These are phyloP conservation scores for Anoplophora glabripennis DNA, from an alignment of 1,140 invertebrate genomes.

Conservation along the genomic window DNA sequence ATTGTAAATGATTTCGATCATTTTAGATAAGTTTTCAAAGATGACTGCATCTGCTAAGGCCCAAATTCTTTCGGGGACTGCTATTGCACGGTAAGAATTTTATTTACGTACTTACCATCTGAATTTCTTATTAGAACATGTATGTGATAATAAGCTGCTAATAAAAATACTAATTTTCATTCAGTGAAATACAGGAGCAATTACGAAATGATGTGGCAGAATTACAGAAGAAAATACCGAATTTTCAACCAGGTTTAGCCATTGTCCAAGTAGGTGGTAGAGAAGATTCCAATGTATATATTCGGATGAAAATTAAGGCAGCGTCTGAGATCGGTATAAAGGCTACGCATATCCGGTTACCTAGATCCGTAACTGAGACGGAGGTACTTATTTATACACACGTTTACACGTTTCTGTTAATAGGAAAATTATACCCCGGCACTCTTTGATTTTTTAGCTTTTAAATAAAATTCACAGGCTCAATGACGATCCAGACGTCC, in stretches of 20 bases:
- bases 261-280: constrained; percentile 90
- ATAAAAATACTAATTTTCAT: constrained; percentile 38
- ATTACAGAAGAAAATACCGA: constrained; percentile 58
- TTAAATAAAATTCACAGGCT: constrained; percentile 70
- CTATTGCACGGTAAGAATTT: constrained; percentile 58
- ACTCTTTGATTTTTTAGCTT: constrained; percentile 35
- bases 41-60: constrained; percentile 40
- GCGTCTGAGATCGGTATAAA: constrained; percentile 88
- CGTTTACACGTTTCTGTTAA: constrained; percentile 5
- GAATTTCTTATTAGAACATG: constrained; percentile 12
- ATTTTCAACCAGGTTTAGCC: constrained; percentile 72
- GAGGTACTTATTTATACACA: constrained; percentile 60
- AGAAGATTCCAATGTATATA: constrained; percentile 99
- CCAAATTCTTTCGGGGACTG: constrained; percentile 61
- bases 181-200: constrained; percentile 71
- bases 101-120: constrained; percentile 9
- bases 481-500: constrained; percentile 79
- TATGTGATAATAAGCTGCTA: no score
- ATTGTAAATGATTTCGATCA: background rate
- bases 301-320: constrained; percentile 93
- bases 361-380: constrained; percentile 76
- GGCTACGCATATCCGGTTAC: constrained; percentile 78
- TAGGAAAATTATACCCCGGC: background rate
- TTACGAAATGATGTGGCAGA: constrained; percentile 65
- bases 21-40: constrained; percentile 20